These are phyloP conservation scores for Myrmecophaga tridactyla DNA, from an alignment of 2,113 vertebrate species.

Conservation along the genomic window DNA sequence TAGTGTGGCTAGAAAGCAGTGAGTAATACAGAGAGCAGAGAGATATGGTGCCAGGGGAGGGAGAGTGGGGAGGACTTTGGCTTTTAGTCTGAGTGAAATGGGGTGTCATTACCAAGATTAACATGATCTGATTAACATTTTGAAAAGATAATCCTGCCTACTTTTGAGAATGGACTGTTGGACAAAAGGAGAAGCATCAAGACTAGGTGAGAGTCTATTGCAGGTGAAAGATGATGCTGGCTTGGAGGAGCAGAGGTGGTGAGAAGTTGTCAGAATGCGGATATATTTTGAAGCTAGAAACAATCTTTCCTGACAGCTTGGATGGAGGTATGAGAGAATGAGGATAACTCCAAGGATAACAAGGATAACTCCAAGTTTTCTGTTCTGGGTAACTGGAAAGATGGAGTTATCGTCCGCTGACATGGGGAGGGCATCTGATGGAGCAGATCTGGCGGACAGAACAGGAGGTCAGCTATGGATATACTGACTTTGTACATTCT, in stretches of 20 bases:
- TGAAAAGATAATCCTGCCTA: neutral
- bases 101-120: neutral
- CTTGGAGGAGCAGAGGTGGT: neutral
- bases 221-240: neutral
- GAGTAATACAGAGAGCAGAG: neutral
- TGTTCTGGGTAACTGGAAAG: neutral
- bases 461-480: neutral
- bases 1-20: neutral
- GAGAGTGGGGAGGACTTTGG: neutral
- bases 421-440: neutral
- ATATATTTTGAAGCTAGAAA: neutral
- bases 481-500: neutral
- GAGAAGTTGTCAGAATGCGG: neutral
- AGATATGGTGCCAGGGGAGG: fast-evolving
- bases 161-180: neutral
- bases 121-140: neutral
- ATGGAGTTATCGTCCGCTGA: neutral
- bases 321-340: neutral
- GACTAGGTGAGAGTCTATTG: neutral
- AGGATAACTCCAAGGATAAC: too few relatives aligned
- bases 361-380: neutral
- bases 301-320: neutral
- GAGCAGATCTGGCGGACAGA: neutral
- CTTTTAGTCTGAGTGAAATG: neutral
- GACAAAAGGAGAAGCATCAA: neutral